phyloP scores from a whole-genome alignment of 2,888 invertebrate species.

The Mythimna pallens region DNA sequence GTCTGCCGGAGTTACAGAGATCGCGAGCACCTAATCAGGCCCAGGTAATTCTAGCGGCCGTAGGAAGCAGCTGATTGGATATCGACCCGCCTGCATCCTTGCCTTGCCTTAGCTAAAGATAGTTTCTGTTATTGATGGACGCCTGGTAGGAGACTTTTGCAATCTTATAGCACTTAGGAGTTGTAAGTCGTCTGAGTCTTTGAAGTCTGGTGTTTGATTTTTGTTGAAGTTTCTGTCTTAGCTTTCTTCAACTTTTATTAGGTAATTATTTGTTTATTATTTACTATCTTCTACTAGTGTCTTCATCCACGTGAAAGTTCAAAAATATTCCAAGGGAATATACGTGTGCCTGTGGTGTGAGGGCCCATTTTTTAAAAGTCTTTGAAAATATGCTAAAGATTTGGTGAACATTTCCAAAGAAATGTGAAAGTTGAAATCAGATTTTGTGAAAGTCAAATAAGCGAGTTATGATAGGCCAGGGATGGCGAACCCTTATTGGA shows the following conservation, averaged over 20 bases:
- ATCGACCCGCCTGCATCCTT: conserved; percentile 81
- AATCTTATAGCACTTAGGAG: conserved; percentile 20
- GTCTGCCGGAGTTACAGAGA: conserved; percentile 72
- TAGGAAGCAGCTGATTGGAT: conserved; percentile 81
- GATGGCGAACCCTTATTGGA: too few relatives aligned
- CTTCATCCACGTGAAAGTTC: too few relatives aligned
- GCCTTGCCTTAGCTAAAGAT: conserved; percentile 70
- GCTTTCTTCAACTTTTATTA: not conserved
- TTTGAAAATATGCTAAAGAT: too few relatives aligned
- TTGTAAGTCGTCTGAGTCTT: conserved; percentile 6
- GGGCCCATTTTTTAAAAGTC: too few relatives aligned
- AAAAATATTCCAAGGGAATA: too few relatives aligned
- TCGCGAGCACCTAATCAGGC: conserved; percentile 83
- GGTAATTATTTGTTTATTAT: not conserved
- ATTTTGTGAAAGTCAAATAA: too few relatives aligned
- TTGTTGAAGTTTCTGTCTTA: conserved; percentile 1
- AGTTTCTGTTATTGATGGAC: conserved; percentile 73
- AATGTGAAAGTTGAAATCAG: too few relatives aligned
- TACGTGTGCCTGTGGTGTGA: too few relatives aligned
- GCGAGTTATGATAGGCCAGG: too few relatives aligned
- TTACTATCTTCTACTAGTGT: too few relatives aligned
- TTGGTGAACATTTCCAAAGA: too few relatives aligned
- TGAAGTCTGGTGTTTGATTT: conserved; percentile 18
- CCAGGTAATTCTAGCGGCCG: conserved; percentile 80
- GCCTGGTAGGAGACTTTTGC: conserved; percentile 41